phyloP scores from a whole-genome alignment of 2,888 invertebrate genomes.

The Drosophila atroscutellata region DNA sequence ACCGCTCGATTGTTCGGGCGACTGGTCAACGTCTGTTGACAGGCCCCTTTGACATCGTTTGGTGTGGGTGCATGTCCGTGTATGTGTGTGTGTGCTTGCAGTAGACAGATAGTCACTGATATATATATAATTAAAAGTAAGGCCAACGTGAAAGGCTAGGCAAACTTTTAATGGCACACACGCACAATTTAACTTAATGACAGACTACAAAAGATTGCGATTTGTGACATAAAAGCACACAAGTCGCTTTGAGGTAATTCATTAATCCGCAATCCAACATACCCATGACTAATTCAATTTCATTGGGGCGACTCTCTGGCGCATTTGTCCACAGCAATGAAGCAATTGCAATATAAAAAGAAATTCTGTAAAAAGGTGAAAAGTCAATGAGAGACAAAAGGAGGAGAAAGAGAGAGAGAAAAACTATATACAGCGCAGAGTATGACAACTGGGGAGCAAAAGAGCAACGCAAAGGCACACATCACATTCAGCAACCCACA shows the following conservation, averaged over 20 bases:
- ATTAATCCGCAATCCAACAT: slow-evolving; percentile 56
- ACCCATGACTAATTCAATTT: slow-evolving; percentile 41
- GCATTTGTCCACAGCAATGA: slow-evolving; percentile 24
- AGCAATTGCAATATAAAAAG: slow-evolving; percentile 21
- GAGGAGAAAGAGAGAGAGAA: slow-evolving; percentile 10
- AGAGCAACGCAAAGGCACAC: slow-evolving; percentile 22
- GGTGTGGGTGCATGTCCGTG: slow-evolving; percentile 15
- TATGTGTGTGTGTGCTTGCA: slow-evolving; percentile 24
- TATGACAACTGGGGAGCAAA: slow-evolving; percentile 14
- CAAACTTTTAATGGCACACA: slow-evolving; percentile 70
- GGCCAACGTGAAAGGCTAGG: slow-evolving; percentile 41
- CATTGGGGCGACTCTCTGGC: slow-evolving; percentile 18
- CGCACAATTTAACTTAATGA: slow-evolving; percentile 76
- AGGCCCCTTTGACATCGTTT: slow-evolving; percentile 67
- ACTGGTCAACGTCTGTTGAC: slow-evolving; percentile 77
- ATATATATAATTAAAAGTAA: slow-evolving; percentile 75
- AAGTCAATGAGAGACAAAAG: slow-evolving; percentile 66
- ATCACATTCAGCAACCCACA: slow-evolving; percentile 34
- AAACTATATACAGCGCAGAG: slow-evolving; percentile 4
- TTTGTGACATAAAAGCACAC: slow-evolving; percentile 67
- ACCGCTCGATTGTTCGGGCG: slow-evolving; percentile 72
- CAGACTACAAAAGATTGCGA: slow-evolving; percentile 69
- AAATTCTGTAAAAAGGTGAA: slow-evolving; percentile 45
- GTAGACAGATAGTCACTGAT: slow-evolving; percentile 41
- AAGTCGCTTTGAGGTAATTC: slow-evolving; percentile 75